Percentiles rank a stretch among this genome's conserved stretches.
Evolutionary conservation across 1,140 invertebrate species (phyloP).

Genomic region (Mylabris phalerata): DNA sequence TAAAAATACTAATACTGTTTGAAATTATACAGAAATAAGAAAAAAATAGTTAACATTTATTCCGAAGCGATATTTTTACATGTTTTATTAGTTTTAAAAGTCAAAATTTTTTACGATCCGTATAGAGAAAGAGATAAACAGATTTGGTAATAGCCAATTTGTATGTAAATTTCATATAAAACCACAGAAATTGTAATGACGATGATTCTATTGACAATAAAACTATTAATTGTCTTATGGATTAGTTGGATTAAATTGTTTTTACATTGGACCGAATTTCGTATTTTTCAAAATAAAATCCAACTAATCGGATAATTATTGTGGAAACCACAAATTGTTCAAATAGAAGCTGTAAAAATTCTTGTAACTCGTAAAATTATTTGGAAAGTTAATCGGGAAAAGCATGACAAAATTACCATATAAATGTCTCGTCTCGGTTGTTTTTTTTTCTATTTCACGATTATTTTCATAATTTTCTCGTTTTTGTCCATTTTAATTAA

Average conservation of each 20-base stretch:
- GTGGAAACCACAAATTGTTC: too few species aligned
- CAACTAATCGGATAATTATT: too few species aligned
- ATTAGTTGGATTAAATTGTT: too few species aligned
- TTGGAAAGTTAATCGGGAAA: conserved; percentile 13
- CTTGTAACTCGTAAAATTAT: conserved; percentile 4
- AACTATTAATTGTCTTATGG: neutral
- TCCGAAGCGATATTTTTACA: conserved; percentile 1
- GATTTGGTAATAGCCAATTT: conserved; percentile 14
- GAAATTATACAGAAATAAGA: conserved; percentile 1
- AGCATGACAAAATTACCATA: conserved; percentile 3
- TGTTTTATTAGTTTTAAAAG: conserved; percentile 14
- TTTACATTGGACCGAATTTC: too few species aligned
- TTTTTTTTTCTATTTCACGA: too few species aligned
- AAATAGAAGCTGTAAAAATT: too few species aligned
- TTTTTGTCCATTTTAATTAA: too few species aligned
- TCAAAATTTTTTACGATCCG: conserved; percentile 3
- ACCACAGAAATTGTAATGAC: neutral
- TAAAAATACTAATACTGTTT: neutral
- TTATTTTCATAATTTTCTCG: too few species aligned
- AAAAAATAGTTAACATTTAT: neutral
- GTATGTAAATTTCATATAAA: conserved; percentile 11
- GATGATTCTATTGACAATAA: conserved; percentile 6
- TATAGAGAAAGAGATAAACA: conserved; percentile 1
- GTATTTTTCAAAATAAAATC: too few species aligned
- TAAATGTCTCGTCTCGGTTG: neutral